Conservation (phyloP, 2,888 invertebrate genomes). For the Andrena chrysosceles region DNA sequence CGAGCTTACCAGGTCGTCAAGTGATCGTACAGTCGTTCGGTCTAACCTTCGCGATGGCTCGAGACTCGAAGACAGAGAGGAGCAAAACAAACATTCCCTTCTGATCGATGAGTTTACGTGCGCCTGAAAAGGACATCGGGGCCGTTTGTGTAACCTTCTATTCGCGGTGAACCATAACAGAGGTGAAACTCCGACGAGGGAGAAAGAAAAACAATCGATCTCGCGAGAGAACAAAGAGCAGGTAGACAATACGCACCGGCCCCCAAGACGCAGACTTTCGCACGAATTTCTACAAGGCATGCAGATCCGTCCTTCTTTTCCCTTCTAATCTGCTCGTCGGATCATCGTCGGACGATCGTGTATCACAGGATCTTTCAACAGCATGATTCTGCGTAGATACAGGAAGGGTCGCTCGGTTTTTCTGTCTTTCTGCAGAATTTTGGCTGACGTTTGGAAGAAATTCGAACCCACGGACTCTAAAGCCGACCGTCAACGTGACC, state of each 20-base stretch:
- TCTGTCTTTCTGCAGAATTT: not conserved
- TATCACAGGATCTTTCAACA: not conserved
- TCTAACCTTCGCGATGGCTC: conserved; percentile 57
- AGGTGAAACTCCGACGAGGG: not conserved
- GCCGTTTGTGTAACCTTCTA: conserved; percentile 20
- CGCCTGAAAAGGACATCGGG: conserved; percentile 55
- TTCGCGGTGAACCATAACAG: conserved; percentile 12
- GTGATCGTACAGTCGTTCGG: conserved; percentile 55
- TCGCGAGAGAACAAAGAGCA: conserved; percentile 23
- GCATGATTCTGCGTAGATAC: not conserved
- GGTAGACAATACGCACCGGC: conserved; percentile 42
- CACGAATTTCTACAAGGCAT: conserved; percentile 35
- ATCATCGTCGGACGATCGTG: conserved; percentile 3
- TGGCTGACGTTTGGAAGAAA: not conserved
- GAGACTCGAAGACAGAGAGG: conserved; percentile 49
- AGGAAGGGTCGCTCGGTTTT: not conserved
- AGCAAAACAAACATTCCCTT: conserved; percentile 66
- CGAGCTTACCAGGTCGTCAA: conserved; percentile 50
- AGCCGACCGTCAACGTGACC: conserved; percentile 56
- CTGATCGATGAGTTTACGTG: conserved; percentile 58
- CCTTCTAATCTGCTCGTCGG: conserved; percentile 9
- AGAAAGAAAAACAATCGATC: conserved; percentile 5
- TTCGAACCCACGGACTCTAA: conserved; percentile 20
- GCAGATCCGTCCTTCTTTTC: conserved; percentile 33
- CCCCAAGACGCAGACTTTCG: conserved; percentile 35